Base-by-base conservation (phyloP, 2,113 vertebrate species). In the Prietella phreatophila region DNA sequence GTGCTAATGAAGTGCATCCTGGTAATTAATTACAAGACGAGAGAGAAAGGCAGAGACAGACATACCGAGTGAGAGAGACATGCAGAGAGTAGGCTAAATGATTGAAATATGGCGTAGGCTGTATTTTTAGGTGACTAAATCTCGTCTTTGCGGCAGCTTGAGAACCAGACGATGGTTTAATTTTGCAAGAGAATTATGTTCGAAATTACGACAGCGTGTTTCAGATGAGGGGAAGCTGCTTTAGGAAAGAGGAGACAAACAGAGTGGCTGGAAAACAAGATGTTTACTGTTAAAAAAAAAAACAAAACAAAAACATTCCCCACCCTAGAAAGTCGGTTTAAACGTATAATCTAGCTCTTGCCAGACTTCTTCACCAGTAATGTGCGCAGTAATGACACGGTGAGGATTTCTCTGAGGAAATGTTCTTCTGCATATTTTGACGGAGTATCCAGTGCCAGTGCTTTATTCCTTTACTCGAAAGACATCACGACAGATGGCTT, bases 1-100 rank as follows among this genome's bases (percentile, higher is more conserved):
- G 76, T 87, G 82, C 89, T 90, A 90, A 90, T 90, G 89, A 88
- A 90, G 87, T 82, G 85, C 67, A 39, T 90, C 89, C 79, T 82
- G 17, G 75, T 87, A 87, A 90, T 90, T 88, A 86, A 90, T 88
- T 90, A 88, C 79, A 39, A 82, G 27, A 11, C 25, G 36, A 69
- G 71, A 76, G 75, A 42, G 20, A 30, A 5, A 56, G 65, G 15
- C 53, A 58, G 58, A 73, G 61, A 61, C 25, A 81, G 42, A 56
- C 15, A 60, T 10, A 30, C 60, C 39, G 2, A 58, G 50, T 3
- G 42, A 53, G 85, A n/a, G 69, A 84, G 63, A 81, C 39, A 36
- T 69, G 60, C n/a, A 56, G 80, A 58, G 56, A 53, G 60, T 4
- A 19, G 55, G 27, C 25, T 2, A 58, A 79, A 71, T 69, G 53